Conservation (phyloP, 1,140 invertebrate species). For the Achatina immaculata region DNA sequence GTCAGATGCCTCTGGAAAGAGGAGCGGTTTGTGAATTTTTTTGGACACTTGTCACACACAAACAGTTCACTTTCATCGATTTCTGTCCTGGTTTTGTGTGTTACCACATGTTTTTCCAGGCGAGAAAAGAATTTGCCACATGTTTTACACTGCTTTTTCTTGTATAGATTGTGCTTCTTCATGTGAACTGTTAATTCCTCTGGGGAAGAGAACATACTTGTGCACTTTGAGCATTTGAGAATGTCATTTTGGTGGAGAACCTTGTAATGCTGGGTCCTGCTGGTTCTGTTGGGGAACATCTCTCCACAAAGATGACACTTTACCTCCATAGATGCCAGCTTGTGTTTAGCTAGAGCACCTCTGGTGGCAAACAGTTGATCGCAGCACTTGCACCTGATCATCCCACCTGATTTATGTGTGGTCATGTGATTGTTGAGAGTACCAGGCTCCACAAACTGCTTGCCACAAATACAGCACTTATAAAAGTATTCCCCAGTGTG, state of each 20-base stretch:
- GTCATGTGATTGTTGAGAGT: constrained; percentile 19
- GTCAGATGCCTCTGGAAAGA: constrained; percentile 24
- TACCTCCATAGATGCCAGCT: constrained; percentile 37
- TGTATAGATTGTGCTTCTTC: constrained; percentile 2
- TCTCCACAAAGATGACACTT: constrained; percentile 79
- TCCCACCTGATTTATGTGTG: constrained; percentile 28
- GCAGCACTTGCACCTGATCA: constrained; percentile 28
- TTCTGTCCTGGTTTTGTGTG: constrained; percentile 5
- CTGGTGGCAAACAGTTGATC: constrained; percentile 25
- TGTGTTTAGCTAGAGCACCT: constrained; percentile 24
- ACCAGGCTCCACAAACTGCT: constrained; percentile 11
- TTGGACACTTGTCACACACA: constrained; percentile 33
- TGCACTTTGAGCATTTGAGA: constrained; percentile 16
- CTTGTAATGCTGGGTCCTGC: constrained; percentile 91
- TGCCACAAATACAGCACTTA: constrained; percentile 24
- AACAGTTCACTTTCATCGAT: constrained; percentile 24
- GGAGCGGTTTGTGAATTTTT: constrained; percentile 13
- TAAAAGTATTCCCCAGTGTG: constrained; percentile 89
- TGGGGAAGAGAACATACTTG: constrained; percentile 4
- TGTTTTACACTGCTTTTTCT: constrained; percentile 34
- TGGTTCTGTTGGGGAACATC: constrained; percentile 89
- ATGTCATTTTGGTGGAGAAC: constrained; percentile 70
- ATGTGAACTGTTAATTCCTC: constrained; percentile 24
- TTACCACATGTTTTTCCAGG: constrained; percentile 10
- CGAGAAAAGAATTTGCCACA: constrained; percentile 33